These are phyloP conservation scores for Drosophila merina DNA, from an alignment of 2,888 invertebrate species.

Conservation along the genomic window DNA sequence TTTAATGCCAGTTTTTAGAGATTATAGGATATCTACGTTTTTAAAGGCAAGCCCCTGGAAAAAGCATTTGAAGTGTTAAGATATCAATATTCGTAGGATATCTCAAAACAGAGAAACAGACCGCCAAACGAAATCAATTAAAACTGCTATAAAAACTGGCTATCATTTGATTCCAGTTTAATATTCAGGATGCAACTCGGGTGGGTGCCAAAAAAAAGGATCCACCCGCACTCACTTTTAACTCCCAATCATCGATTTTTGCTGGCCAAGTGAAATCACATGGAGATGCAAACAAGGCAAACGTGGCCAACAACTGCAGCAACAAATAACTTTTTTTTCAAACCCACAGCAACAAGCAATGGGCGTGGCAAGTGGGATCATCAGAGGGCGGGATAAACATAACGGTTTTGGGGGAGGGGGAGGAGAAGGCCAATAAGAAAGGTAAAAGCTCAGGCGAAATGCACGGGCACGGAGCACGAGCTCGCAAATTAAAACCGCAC, in stretches of 20 bases:
- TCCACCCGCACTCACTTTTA: background rate
- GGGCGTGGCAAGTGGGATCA: conserved; percentile 18
- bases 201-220: too few species aligned
- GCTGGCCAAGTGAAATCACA: conserved; percentile 60
- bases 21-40: background rate
- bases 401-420: background rate
- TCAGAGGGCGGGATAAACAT: conserved; percentile 20
- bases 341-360: conserved; percentile 23
- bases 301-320: conserved; percentile 15
- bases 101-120: background rate
- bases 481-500: conserved; percentile 74
- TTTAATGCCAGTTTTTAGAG: background rate
- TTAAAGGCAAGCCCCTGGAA: too few species aligned
- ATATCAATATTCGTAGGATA: too few species aligned
- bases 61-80: too few species aligned
- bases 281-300: conserved; percentile 50
- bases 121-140: conserved; percentile 52
- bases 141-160: conserved; percentile 33
- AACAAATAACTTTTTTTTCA: background rate
- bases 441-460: conserved; percentile 36
- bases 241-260: conserved; percentile 51
- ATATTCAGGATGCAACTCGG: conserved; percentile 21
- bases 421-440: conserved; percentile 26
- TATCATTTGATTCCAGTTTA: conserved; percentile 3
- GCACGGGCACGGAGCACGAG: conserved; percentile 30